These are phyloP conservation scores for Plagodis pulveraria DNA, from an alignment of 2,888 invertebrate species.

Conservation along the genomic window DNA sequence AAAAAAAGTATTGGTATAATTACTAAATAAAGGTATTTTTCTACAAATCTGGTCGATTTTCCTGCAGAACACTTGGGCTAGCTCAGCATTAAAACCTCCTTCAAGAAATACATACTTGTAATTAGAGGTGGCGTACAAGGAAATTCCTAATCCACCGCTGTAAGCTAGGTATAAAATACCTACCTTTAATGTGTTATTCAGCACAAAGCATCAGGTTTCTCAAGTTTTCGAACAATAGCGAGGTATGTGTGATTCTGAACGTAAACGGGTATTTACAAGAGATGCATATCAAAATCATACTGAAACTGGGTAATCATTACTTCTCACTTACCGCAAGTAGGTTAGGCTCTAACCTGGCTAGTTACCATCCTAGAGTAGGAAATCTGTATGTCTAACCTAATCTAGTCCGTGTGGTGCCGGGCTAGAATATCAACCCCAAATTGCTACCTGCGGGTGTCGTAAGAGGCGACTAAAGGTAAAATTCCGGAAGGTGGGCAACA, in stretches of 20 bases:
- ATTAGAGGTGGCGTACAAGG: constrained; percentile 14
- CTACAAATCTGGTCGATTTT: no score
- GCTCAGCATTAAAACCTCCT: not conserved
- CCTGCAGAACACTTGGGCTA: constrained; percentile 8
- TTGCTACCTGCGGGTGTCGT: no score
- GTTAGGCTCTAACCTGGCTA: no score
- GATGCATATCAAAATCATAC: no score
- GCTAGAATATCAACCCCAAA: no score
- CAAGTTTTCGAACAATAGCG: constrained; percentile 23
- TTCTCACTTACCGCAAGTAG: not conserved
- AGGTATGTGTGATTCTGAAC: not conserved
- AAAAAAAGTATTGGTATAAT: no score
- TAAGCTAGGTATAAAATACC: not conserved
- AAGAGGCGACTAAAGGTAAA: no score
- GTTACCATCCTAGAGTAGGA: no score
- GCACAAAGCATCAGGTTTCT: constrained; percentile 23
- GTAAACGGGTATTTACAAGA: constrained; percentile 10
- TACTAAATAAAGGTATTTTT: no score
- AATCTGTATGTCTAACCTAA: no score
- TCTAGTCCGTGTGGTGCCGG: no score
- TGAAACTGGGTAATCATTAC: not conserved
- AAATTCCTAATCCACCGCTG: constrained; percentile 15
- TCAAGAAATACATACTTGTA: constrained; percentile 6
- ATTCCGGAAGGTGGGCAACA: no score
- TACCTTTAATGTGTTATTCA: constrained; percentile 7